Evolutionary conservation across 2,113 vertebrate species (phyloP), one percentile per base, ranked within the genome.

Genomic region (Theropithecus gelada): DNA sequence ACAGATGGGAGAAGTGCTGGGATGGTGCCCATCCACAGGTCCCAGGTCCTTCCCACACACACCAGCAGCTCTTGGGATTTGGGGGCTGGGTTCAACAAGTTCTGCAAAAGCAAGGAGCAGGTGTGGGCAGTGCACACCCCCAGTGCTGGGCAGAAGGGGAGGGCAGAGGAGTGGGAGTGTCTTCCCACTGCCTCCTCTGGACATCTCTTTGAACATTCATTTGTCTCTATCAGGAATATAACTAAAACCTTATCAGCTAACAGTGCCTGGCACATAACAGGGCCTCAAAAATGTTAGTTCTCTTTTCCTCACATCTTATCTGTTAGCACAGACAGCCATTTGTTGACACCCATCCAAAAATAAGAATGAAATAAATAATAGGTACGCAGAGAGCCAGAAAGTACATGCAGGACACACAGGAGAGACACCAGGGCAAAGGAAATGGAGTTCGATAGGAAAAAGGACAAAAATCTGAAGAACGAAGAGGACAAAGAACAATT

Each of bases 291-390:
- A 90, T 78, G 68, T 93, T 96, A 70, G 43, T 43, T 96, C 23
- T 92, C 68, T 73, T 95, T 57, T 94, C 59, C 45, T 94, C 12
- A 43, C 1, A 32, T 30, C 72, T 96, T 98, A 94, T 97, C 98
- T 93, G 96, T 73, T 50, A 87, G 48, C 79, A 59, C 55, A 92
- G 96, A 6, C 40, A 17, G 9, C 16, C 66, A 40, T 72, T 95
- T 32, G 10, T 80, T 96, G 96, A 97, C 55, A 93, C 32, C 1
- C 32, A 91, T 87, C 93, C 94, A 97, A 96, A 91, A 94, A 79
- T 79, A 96, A 94, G 76, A 90, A 82, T 6, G 38, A 95, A 88
- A 97, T 90, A 93, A 89, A 92, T 64, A 83, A 64, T 11, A 80
- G 40, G 40, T 79, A 52, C 30, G 48, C 92, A 89, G 68, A 96